phyloP scores from a whole-genome alignment of 2,797 vertebrate genomes.

The Myiotriccus ornatus region DNA sequence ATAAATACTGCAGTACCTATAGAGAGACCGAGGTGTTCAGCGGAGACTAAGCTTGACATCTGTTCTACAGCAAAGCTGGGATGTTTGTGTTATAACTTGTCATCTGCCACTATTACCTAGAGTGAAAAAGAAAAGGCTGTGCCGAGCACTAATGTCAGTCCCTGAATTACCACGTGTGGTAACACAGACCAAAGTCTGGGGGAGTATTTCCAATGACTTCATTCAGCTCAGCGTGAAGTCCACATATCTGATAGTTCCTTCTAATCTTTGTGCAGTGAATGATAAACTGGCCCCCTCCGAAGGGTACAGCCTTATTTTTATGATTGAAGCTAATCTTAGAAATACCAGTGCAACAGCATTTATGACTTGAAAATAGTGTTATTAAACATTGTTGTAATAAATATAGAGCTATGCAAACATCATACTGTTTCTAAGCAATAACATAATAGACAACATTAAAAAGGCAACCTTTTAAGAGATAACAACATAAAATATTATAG shows the following conservation, averaged over 20 bases:
- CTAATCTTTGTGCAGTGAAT: neutral
- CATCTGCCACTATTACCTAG: neutral
- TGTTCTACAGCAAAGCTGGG: slow-evolving; percentile 8
- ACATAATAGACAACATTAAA: neutral
- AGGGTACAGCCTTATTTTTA: neutral
- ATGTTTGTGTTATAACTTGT: neutral
- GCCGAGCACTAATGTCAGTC: neutral
- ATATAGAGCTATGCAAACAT: neutral
- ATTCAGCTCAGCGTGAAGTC: neutral
- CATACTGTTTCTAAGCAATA: neutral
- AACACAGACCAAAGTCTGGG: accelerated
- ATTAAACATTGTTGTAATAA: neutral
- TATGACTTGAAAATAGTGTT: neutral
- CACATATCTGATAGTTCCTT: neutral
- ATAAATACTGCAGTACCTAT: slow-evolving; percentile 12
- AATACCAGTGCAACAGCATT: neutral
- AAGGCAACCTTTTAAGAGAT: neutral
- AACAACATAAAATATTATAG: neutral
- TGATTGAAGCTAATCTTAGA: neutral
- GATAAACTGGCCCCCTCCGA: neutral
- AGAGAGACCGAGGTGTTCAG: slow-evolving; percentile 14
- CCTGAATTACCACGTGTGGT: neutral
- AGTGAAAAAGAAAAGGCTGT: neutral
- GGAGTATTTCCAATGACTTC: neutral
- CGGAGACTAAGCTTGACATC: slow-evolving; percentile 39